Conservation (phyloP, 2,797 vertebrate genomes). For the Acrocephalus scirpaceus region DNA sequence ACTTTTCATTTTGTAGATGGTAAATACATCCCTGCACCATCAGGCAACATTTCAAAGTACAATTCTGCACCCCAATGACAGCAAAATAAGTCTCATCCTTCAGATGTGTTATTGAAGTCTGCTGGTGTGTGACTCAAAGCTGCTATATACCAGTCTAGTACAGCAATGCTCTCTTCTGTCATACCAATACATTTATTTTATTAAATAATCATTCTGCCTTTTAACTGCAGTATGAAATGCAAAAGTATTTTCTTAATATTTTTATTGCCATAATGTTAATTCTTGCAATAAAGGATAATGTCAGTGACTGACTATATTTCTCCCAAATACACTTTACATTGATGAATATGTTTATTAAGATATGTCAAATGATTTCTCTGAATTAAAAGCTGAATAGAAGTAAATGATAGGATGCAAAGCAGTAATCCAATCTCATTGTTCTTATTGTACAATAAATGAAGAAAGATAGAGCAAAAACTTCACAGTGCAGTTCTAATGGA, state of each 20-base stretch:
- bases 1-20: background rate
- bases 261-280: slow-evolving; percentile 21
- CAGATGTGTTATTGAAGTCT: background rate
- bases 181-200: slow-evolving; percentile 3
- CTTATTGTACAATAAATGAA: slow-evolving; percentile 21
- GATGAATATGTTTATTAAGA: slow-evolving; percentile 57
- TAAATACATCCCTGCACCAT: background rate
- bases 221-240: background rate
- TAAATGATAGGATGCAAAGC: slow-evolving; percentile 43
- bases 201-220: slow-evolving; percentile 14
- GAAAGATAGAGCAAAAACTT: background rate
- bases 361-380: slow-evolving; percentile 42
- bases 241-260: background rate
- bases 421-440: slow-evolving; percentile 46
- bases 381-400: slow-evolving; percentile 48
- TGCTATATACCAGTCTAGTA: background rate
- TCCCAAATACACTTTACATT: background rate
- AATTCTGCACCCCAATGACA: background rate
- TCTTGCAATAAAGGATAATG: background rate
- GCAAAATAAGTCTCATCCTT: background rate
- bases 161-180: background rate
- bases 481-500: background rate
- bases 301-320: slow-evolving; percentile 41
- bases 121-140: slow-evolving; percentile 22
- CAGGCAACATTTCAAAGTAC: background rate